Evolutionary conservation across 2,797 vertebrate species (phyloP).

Genomic region (Bucorvus abyssinicus): DNA sequence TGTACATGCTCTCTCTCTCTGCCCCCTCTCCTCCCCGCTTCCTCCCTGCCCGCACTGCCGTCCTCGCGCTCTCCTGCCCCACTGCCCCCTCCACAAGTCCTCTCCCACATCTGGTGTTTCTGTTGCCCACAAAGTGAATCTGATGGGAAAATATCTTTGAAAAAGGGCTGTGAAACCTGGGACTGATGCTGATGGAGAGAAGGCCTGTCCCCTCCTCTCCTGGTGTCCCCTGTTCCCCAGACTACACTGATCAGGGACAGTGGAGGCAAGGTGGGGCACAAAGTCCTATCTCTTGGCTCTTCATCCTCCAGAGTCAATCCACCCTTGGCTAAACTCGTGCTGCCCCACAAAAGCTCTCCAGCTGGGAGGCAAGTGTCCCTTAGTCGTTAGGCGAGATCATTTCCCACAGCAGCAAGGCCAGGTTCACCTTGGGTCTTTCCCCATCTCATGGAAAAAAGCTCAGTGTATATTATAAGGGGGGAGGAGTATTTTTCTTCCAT

Average conservation of each 20-base stretch:
- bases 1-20: not conserved
- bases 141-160: not conserved
- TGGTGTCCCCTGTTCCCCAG: not conserved
- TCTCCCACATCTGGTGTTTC: not conserved
- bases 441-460: not conserved
- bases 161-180: not conserved
- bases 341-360: not conserved
- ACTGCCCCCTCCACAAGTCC: not conserved
- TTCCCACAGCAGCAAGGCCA: not conserved
- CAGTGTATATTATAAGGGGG: fast-evolving
- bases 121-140: not conserved
- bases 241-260: not conserved
- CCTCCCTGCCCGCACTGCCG: not conserved
- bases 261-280: not conserved
- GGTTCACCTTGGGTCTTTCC: not conserved
- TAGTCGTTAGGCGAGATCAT: not conserved
- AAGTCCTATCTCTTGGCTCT: not conserved
- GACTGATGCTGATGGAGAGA: not conserved
- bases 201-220: not conserved
- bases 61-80: not conserved
- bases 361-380: not conserved
- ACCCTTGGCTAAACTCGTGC: not conserved
- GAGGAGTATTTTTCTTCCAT: not conserved
- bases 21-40: not conserved
- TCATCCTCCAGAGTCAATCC: not conserved